Base-by-base conservation (phyloP, 2,113 vertebrate species). In the Hippoglossus stenolepis region DNA sequence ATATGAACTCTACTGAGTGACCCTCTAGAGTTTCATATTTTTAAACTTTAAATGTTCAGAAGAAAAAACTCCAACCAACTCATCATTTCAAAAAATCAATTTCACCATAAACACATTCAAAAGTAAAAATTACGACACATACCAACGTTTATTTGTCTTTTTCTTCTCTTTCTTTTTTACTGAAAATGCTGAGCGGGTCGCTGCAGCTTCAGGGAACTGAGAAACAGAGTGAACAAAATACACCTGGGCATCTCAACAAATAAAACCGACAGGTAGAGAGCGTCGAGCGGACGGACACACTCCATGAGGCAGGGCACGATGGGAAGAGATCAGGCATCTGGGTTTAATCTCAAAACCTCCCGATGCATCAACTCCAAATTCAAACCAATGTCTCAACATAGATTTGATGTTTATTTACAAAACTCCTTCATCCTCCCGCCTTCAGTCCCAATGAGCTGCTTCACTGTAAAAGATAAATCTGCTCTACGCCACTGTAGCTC, bases 211-310 rank as follows among this genome's bases (percentile, higher is more conserved):
- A 82, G 80, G 78, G 73, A 75, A 79, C 69, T 56, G 80, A 91
- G 85, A 87, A 90, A 89, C 80, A 90, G 83, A 88, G 86, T 82
- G 85, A 90, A 86, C 78, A 88, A 88, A 88, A 87, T 82, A 91
- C 91, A 90, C 73, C 84, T 72, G 85, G 79, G 83, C 81, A 85
- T 84, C 77, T 80, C 79, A 78, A 90, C 85, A 92, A 89, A 92
- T 66, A 79, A 90, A 89, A 80, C 77, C 0, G 73, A 87, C 72
- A 82, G 70, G 56, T 61, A 84, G 21, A 57, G 82, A 70, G 49
- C 57, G 73, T 70, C 49, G 24, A 70, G 70, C 51, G 82, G 84
- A 79, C 53, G 3, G 62, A 86, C 38, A 78, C 79, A 81, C 87
- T 73, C 60, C n/a, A 5, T 65, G 74, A 85, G 87, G 89, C 85